Percentiles rank a stretch among this genome's conserved stretches.
Conservation (phyloP, 30 jellyfish, hydroid and myxozoan genomes). For the Aurelia coerulea region DNA sequence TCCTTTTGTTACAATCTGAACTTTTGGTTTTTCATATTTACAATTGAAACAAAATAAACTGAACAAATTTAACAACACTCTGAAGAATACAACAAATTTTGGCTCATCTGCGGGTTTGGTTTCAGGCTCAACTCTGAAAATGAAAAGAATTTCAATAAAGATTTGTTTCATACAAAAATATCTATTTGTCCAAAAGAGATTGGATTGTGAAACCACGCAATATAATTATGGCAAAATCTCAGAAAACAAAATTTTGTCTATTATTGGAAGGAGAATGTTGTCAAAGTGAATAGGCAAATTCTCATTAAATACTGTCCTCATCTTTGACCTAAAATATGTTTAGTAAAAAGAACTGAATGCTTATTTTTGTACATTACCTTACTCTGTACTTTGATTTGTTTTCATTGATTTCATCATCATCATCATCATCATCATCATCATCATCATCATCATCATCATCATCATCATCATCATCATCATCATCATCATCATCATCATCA, state of each 20-base stretch:
- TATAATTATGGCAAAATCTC: background rate
- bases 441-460: too few species aligned
- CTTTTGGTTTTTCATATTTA: constrained; percentile 17
- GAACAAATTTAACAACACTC: constrained; percentile 12
- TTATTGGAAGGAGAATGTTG: background rate
- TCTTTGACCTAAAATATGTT: too few species aligned
- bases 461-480: too few species aligned
- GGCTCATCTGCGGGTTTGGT: background rate
- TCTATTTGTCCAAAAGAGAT: too few species aligned
- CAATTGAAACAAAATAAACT: constrained; percentile 18
- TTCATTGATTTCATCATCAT: too few species aligned
- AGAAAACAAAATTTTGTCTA: background rate
- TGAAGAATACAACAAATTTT: background rate
- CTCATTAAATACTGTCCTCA: too few species aligned
- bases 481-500: too few species aligned
- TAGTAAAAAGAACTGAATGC: too few species aligned
- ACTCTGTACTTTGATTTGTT: too few species aligned
- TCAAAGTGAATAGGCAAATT: background rate
- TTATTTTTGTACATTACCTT: too few species aligned
- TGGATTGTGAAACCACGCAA: background rate
- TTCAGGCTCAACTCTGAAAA: background rate
- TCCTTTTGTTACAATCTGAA: constrained; percentile 23
- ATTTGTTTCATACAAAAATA: too few species aligned
- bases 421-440: too few species aligned
- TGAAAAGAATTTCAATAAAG: background rate